Conservation (phyloP, 2,888 invertebrate genomes). For the Rhingia rostrata region DNA sequence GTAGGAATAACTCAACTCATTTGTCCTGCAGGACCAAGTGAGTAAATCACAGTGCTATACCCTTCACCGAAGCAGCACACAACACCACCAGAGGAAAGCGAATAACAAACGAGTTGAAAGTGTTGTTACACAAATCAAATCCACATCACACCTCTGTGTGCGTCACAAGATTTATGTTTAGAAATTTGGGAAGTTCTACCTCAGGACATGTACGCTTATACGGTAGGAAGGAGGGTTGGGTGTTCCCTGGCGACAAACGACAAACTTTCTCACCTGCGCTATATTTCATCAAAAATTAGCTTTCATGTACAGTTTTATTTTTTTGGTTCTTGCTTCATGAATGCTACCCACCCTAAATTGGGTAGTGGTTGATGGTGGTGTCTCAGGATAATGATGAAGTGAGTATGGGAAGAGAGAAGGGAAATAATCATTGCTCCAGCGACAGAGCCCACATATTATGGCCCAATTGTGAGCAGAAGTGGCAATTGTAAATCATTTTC, state of each 20-base stretch:
- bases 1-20: slow-evolving; percentile 37
- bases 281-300: slow-evolving; percentile 68
- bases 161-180: slow-evolving; percentile 62
- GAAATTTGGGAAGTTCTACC: slow-evolving; percentile 41
- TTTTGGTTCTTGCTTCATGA: slow-evolving; percentile 12
- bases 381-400: slow-evolving; percentile 60
- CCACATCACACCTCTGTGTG: slow-evolving; percentile 49
- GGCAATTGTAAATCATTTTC: slow-evolving; percentile 73
- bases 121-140: slow-evolving; percentile 65
- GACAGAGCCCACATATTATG: slow-evolving; percentile 64
- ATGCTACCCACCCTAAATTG: slow-evolving; percentile 12
- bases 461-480: slow-evolving; percentile 73
- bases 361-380: slow-evolving; percentile 10
- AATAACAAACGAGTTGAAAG: slow-evolving; percentile 49
- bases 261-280: slow-evolving; percentile 71
- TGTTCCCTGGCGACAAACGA: slow-evolving; percentile 54
- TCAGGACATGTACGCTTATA: slow-evolving; percentile 4
- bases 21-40: slow-evolving; percentile 29
- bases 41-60: slow-evolving; percentile 46
- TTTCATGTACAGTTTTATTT: slow-evolving; percentile 18
- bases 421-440: slow-evolving; percentile 51
- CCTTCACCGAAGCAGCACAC: not conserved
- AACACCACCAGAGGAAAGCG: not conserved
- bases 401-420: not conserved
- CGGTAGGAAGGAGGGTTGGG: not conserved